These are phyloP conservation scores for Rhynchotus rufescens DNA, from an alignment of 2,797 vertebrate species.

Conservation along the genomic window DNA sequence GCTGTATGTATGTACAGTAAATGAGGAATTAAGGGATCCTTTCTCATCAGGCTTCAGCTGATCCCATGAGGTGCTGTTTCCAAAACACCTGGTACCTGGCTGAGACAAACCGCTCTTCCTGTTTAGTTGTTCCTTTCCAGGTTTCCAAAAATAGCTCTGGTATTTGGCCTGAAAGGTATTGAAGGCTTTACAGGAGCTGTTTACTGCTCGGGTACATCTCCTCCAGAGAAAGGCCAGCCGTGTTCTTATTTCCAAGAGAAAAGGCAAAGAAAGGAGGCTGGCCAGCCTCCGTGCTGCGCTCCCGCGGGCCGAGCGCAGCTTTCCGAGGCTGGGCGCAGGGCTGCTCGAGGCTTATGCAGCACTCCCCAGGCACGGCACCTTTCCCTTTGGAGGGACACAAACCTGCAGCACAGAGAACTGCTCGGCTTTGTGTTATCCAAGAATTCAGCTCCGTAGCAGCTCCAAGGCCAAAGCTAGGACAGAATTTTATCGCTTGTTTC, in stretches of 20 bases:
- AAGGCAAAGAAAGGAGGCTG: background rate
- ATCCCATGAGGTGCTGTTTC: background rate
- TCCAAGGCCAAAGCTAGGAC: background rate
- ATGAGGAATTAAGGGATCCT: background rate
- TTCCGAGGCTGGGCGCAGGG: background rate
- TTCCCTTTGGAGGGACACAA: background rate
- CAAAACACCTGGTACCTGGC: background rate
- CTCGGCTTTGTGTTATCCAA: background rate
- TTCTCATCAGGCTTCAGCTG: background rate
- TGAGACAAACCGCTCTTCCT: background rate
- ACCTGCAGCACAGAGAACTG: background rate
- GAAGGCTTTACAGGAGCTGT: background rate
- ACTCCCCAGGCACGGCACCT: background rate
- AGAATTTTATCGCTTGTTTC: background rate
- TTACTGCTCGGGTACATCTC: background rate
- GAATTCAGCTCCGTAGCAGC: background rate
- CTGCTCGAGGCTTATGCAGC: background rate
- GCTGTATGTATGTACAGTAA: background rate
- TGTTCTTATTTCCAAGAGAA: background rate
- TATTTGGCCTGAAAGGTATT: background rate
- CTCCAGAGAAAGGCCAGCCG: background rate
- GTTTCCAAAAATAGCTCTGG: background rate
- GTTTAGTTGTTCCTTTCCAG: background rate
- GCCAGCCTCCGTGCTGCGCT: background rate
- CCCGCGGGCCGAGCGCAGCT: background rate